Conservation (phyloP, 1,140 invertebrate genomes). For the Steinernema feltiae region DNA sequence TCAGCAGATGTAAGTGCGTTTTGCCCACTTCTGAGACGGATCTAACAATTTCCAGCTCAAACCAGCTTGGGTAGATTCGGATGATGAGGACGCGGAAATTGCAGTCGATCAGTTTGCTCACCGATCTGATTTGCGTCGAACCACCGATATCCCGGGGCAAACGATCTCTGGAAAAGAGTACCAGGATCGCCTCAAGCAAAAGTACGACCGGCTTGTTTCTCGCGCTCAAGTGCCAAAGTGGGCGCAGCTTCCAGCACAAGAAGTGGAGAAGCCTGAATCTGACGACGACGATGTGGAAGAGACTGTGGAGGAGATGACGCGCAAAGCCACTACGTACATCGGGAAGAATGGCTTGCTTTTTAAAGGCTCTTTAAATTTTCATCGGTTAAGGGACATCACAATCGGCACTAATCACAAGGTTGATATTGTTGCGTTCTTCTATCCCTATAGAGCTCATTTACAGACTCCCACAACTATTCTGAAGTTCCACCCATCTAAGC, state of each 20-base stretch:
- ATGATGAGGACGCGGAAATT: background rate
- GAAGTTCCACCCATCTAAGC: background rate
- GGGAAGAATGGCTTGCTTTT: background rate
- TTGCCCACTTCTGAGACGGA: background rate
- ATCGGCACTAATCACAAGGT: background rate
- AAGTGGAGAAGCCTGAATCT: background rate
- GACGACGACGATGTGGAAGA: background rate
- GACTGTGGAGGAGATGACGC: background rate
- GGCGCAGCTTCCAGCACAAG: background rate
- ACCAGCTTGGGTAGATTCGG: background rate
- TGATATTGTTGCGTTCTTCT: too few species aligned
- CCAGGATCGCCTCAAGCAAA: background rate
- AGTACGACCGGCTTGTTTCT: background rate
- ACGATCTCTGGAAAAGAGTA: background rate
- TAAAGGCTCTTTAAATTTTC: background rate
- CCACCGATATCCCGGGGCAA: background rate
- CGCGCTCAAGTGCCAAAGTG: background rate
- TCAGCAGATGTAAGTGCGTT: background rate
- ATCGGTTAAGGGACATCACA: background rate
- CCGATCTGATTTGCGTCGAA: background rate
- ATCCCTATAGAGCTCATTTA: too few species aligned
- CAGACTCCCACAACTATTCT: background rate
- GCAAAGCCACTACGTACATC: background rate
- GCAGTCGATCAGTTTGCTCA: background rate
- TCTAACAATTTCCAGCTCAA: background rate